Evolutionary conservation across 2,888 invertebrate species (phyloP).

Genomic region (Drosophila histrio): DNA sequence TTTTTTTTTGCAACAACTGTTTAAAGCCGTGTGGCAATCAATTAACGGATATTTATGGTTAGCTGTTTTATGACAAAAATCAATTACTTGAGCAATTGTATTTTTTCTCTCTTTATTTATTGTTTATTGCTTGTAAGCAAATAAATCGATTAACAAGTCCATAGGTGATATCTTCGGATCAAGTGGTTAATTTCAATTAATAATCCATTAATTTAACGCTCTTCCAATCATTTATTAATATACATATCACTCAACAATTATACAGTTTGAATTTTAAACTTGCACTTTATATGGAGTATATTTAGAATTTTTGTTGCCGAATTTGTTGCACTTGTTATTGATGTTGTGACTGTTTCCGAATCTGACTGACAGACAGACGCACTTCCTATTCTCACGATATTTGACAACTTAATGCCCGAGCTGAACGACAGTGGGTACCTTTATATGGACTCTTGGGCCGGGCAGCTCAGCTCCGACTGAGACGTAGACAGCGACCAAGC

Average conservation of each 20-base stretch:
- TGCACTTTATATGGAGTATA: not conserved
- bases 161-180: slow-evolving; percentile 9
- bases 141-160: slow-evolving; percentile 29
- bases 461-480: slow-evolving; percentile 47
- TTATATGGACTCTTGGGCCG: slow-evolving; percentile 79
- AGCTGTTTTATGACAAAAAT: slow-evolving; percentile 49
- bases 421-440: slow-evolving; percentile 68
- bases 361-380: slow-evolving; percentile 66
- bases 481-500: slow-evolving; percentile 15
- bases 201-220: slow-evolving; percentile 5
- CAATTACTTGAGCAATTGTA: slow-evolving; percentile 43
- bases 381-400: slow-evolving; percentile 80
- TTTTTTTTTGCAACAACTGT: slow-evolving; percentile 7
- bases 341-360: slow-evolving; percentile 51
- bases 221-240: not conserved
- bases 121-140: slow-evolving; percentile 7
- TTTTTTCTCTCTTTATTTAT: slow-evolving; percentile 1
- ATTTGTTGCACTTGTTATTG: not conserved
- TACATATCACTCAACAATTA: not conserved
- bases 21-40: slow-evolving; percentile 36
- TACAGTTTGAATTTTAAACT: not conserved
- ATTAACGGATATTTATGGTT: slow-evolving; percentile 42
- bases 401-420: slow-evolving; percentile 75
- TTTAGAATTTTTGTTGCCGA: not conserved
- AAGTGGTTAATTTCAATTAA: slow-evolving; percentile 12